Conservation (phyloP, 1,140 invertebrate genomes). For the Neodiprion virginianus region DNA sequence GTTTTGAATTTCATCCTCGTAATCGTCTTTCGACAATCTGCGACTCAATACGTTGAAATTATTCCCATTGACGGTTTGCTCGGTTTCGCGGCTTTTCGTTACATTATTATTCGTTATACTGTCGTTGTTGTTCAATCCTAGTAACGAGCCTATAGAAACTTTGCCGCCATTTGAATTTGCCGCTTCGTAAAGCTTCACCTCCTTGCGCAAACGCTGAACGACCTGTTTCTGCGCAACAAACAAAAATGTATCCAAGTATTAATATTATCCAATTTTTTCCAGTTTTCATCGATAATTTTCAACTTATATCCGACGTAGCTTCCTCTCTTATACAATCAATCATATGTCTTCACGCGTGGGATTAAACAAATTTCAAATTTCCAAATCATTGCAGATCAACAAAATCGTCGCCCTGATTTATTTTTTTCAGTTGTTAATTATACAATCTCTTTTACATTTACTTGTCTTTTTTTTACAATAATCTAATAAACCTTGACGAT, state of each 20-base stretch:
- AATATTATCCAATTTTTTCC: no score
- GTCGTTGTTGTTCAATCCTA: slow-evolving; percentile 49
- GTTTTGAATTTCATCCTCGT: slow-evolving; percentile 46
- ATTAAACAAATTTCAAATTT: no score
- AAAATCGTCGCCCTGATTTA: no score
- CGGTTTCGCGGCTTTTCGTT: slow-evolving; percentile 20
- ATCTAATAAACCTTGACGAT: no score
- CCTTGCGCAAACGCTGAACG: slow-evolving; percentile 50
- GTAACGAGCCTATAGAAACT: slow-evolving; percentile 47
- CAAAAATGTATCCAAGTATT: neutral
- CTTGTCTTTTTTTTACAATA: no score
- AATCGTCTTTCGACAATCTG: slow-evolving; percentile 42
- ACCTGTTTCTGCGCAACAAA: slow-evolving; percentile 48
- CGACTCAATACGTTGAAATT: slow-evolving; percentile 36
- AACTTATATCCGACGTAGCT: no score
- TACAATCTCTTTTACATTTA: no score
- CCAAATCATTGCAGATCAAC: no score
- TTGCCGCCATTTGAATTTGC: slow-evolving; percentile 47
- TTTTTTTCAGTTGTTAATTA: no score
- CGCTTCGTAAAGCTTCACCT: slow-evolving; percentile 46
- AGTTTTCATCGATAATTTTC: no score
- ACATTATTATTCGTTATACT: slow-evolving; percentile 46
- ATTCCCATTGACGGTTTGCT: slow-evolving; percentile 28
- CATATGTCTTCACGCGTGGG: no score
- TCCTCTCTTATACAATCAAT: no score